Percentiles rank a stretch among this genome's conserved stretches.
phyloP scores from a whole-genome alignment of 2,888 invertebrate species.

The Ophion obscuratus region DNA sequence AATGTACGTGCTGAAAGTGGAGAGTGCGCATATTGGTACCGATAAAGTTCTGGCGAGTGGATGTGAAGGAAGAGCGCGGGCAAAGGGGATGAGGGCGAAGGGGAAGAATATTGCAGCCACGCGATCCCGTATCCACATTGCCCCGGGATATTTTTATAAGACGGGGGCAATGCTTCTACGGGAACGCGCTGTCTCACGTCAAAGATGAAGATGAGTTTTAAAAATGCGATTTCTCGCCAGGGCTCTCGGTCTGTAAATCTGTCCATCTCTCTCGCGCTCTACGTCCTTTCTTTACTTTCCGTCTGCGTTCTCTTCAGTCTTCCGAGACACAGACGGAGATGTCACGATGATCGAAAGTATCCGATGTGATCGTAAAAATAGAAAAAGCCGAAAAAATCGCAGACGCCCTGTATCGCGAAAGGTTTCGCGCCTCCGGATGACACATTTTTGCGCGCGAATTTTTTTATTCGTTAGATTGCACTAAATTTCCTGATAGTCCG shows the following conservation, averaged over 20 bases:
- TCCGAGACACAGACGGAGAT: constrained; percentile 1
- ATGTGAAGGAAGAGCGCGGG: constrained; percentile 14
- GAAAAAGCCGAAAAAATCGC: neutral
- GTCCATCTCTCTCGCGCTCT: neutral
- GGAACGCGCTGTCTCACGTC: constrained; percentile 69
- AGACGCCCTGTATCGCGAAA: neutral
- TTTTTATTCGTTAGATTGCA: too few species aligned
- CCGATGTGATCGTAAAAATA: neutral
- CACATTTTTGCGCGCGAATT: too few species aligned
- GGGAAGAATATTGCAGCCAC: constrained; percentile 67
- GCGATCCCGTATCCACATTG: constrained; percentile 69
- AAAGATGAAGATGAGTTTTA: constrained; percentile 47
- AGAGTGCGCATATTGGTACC: neutral
- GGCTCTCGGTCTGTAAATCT: constrained; percentile 4
- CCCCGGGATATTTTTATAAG: constrained; percentile 80
- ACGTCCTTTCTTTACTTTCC: neutral
- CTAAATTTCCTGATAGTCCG: too few species aligned
- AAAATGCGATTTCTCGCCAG: constrained; percentile 32
- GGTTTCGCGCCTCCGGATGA: too few species aligned
- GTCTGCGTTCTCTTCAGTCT: neutral
- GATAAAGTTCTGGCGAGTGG: neutral
- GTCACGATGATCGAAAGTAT: constrained; percentile 9
- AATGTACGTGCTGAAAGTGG: constrained; percentile 17
- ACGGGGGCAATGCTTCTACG: constrained; percentile 79
- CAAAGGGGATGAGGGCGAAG: constrained; percentile 17